Evolutionary conservation across 2,888 invertebrate genomes (phyloP).

Genomic region (Steromphala cineraria): DNA sequence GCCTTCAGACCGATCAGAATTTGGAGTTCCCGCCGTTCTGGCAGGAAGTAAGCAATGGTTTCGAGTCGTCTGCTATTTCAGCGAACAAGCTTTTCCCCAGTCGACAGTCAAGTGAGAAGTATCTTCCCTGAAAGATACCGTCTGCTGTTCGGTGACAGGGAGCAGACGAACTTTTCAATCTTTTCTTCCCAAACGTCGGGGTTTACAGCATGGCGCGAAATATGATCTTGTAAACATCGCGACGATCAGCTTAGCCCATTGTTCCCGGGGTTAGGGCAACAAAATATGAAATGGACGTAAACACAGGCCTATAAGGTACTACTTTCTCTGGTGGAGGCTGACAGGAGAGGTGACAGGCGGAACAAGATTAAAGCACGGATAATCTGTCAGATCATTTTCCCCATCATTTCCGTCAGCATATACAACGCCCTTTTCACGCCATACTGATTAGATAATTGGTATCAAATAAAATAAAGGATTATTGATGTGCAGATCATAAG

Average conservation of each 20-base stretch:
- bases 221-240: not conserved
- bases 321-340: constrained; percentile 7
- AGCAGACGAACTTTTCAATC: constrained; percentile 17
- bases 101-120: constrained; percentile 14
- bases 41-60: not conserved
- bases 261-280: not conserved
- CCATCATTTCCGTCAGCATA: not conserved
- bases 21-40: not conserved
- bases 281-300: not conserved
- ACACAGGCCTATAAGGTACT: not conserved
- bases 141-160: constrained; percentile 1
- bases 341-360: not conserved
- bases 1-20: not conserved
- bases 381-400: constrained; percentile 2
- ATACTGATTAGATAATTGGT: too few species aligned
- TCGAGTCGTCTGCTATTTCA: not conserved
- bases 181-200: constrained; percentile 1
- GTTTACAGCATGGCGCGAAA: constrained; percentile 1
- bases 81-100: not conserved
- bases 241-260: constrained; percentile 3
- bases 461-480: too few species aligned
- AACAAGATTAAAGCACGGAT: constrained; percentile 15
- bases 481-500: too few species aligned
- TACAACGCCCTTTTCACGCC: not conserved
- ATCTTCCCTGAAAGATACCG: not conserved